Percentiles rank a stretch among this genome's conserved stretches.
phyloP scores from a whole-genome alignment of 2,797 vertebrate species.

The Bradypus variegatus region DNA sequence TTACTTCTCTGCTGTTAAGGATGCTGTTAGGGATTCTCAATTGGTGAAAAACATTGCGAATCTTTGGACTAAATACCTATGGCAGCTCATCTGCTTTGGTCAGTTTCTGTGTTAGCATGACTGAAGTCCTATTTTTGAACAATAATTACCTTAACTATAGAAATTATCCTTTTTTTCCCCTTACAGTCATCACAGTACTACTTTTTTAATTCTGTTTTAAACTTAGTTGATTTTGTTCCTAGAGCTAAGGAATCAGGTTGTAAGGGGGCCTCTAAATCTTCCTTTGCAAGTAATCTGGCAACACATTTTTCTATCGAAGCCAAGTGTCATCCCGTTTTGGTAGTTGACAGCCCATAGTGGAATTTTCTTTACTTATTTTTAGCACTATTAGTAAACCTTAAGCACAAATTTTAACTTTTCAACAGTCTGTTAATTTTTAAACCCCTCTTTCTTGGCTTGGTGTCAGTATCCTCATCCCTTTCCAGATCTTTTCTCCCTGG shows the following conservation, averaged over 20 bases:
- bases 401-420: neutral
- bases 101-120: neutral
- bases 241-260: neutral
- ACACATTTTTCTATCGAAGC: neutral
- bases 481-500: neutral
- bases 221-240: constrained; percentile 12
- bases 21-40: neutral
- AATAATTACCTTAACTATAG: constrained; percentile 4
- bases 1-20: neutral
- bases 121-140: neutral
- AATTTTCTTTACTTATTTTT: neutral
- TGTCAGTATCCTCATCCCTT: neutral
- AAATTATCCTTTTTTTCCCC: neutral
- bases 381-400: neutral
- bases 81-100: neutral
- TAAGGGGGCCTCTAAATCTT: neutral
- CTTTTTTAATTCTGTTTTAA: neutral
- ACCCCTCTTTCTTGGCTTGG: neutral
- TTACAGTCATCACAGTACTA: neutral
- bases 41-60: neutral
- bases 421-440: neutral
- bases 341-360: neutral
- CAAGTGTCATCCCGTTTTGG: neutral
- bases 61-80: neutral
- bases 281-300: neutral